phyloP scores from a whole-genome alignment of 2,797 vertebrate genomes.

The Microhierax caerulescens region DNA sequence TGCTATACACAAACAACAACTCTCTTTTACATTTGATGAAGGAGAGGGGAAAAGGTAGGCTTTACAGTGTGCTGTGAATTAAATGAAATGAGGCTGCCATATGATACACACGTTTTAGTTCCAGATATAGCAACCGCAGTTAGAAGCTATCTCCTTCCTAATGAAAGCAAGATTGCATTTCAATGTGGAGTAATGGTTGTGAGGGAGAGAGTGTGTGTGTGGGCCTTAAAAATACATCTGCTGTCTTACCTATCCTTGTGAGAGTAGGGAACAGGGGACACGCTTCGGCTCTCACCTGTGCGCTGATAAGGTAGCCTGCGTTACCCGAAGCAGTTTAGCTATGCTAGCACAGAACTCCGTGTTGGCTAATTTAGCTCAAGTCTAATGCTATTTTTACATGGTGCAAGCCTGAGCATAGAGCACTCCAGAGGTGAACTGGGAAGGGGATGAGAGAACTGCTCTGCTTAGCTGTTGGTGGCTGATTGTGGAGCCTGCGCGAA shows the following conservation, averaged over 20 bases:
- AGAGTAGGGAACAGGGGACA: neutral
- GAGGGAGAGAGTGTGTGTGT: neutral
- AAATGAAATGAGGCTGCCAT: conserved; percentile 11
- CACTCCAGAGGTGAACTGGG: neutral
- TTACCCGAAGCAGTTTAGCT: neutral
- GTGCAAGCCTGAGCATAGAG: neutral
- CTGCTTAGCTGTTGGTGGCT: neutral
- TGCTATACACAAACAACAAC: conserved; percentile 73
- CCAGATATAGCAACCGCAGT: neutral
- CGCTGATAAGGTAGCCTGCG: neutral
- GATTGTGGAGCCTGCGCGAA: neutral
- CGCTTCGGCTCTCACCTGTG: neutral
- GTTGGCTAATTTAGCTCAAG: neutral
- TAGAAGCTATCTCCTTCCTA: conserved; percentile 13
- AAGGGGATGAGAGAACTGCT: neutral
- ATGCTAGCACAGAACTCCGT: neutral
- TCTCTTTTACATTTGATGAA: conserved; percentile 34
- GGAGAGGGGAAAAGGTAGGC: conserved; percentile 5
- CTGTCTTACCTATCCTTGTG: neutral
- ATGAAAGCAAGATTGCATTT: conserved; percentile 34
- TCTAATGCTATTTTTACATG: neutral
- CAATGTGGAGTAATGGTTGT: neutral
- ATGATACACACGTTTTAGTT: neutral
- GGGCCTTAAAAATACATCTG: neutral
- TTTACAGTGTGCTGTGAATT: neutral